These are phyloP conservation scores for Fringilla coelebs DNA, from an alignment of 2,797 vertebrate species.

Conservation along the genomic window DNA sequence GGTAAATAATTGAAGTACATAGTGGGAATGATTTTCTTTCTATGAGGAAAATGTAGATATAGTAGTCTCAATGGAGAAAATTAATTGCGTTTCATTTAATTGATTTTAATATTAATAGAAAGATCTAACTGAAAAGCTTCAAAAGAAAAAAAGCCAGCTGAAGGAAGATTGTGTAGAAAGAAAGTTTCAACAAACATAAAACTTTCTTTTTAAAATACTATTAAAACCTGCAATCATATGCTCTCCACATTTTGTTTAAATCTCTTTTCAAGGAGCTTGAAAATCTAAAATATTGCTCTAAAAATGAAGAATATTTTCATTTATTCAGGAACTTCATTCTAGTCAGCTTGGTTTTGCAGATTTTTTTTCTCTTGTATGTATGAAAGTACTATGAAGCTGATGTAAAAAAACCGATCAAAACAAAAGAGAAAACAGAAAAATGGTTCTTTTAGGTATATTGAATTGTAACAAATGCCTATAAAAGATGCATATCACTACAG, in stretches of 20 bases:
- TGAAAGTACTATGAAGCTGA: neutral
- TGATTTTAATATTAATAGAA: neutral
- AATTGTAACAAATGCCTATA: neutral
- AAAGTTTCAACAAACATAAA: neutral
- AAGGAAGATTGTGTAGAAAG: neutral
- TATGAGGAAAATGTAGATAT: neutral
- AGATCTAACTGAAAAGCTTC: neutral
- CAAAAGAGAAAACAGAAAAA: neutral
- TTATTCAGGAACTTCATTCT: neutral
- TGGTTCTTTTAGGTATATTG: neutral
- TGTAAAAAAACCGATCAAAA: neutral
- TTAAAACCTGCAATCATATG: fast-evolving
- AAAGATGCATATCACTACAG: neutral
- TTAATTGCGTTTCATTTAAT: neutral
- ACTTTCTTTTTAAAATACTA: neutral
- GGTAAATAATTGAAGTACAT: neutral
- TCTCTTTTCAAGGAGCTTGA: neutral
- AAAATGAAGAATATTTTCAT: neutral
- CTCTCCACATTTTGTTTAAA: neutral
- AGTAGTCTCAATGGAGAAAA: neutral
- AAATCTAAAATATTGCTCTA: neutral
- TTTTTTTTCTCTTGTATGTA: neutral
- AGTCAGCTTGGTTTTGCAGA: neutral
- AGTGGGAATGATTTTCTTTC: neutral
- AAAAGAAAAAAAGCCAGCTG: neutral